Evolutionary conservation across 1,140 invertebrate species (phyloP).

Genomic region (Cylas formicarius): DNA sequence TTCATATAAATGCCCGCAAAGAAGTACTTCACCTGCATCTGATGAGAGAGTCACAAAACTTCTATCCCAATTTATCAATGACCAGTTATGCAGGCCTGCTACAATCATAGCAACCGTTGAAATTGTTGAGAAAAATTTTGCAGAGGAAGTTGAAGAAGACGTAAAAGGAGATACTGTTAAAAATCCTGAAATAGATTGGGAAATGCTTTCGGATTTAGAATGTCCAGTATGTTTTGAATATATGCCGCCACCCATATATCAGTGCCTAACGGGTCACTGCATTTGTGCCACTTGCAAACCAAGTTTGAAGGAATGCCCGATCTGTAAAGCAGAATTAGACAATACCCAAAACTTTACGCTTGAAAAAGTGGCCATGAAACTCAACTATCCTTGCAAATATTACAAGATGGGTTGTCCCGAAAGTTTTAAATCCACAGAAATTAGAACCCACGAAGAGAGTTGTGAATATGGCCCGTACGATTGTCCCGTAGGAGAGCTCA

Average conservation of each 20-base stretch:
- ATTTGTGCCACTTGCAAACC: slow-evolving; percentile 27
- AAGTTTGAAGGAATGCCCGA: slow-evolving; percentile 15
- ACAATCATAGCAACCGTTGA: slow-evolving; percentile 16
- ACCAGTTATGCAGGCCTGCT: slow-evolving; percentile 17
- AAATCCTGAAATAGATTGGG: slow-evolving; percentile 15
- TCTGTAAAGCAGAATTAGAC: slow-evolving; percentile 18
- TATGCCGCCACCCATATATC: slow-evolving; percentile 30
- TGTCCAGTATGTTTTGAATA: slow-evolving; percentile 31
- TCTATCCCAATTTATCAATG: slow-evolving; percentile 14
- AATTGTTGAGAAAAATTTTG: slow-evolving; percentile 10
- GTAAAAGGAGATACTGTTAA: slow-evolving; percentile 5
- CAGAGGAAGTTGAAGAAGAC: slow-evolving; percentile 1
- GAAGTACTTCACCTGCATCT: slow-evolving; percentile 1
- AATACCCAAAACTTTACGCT: slow-evolving; percentile 27
- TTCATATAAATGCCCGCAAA: slow-evolving; percentile 10
- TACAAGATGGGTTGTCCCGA: slow-evolving; percentile 19
- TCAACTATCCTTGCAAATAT: slow-evolving; percentile 29
- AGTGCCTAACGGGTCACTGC: slow-evolving; percentile 32
- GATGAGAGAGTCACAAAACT: slow-evolving; percentile 19
- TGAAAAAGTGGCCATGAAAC: slow-evolving; percentile 18
- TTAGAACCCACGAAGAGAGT: slow-evolving; percentile 21
- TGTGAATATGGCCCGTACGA: slow-evolving; percentile 17
- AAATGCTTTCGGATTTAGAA: slow-evolving; percentile 24
- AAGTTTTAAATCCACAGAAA: slow-evolving; percentile 7
- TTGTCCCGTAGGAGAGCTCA: slow-evolving; percentile 20